A percentile compares a stretch with the other conserved stretches of the same genome.
Evolutionary conservation across 2,888 invertebrate species (phyloP).

Genomic region (Heliconius charithonia): DNA sequence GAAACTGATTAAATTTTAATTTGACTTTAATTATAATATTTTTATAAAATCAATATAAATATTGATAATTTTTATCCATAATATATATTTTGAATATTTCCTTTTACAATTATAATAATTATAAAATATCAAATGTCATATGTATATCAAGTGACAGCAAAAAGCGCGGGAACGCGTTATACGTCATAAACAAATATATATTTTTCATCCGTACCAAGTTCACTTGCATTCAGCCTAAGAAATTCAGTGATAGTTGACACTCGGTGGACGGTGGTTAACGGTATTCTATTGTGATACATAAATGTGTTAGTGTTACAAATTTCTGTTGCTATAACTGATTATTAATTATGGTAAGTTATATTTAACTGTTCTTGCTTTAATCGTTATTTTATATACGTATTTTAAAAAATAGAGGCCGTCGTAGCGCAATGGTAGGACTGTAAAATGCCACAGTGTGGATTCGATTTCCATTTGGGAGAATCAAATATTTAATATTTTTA

Average conservation of each 20-base stretch:
- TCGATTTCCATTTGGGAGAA: no score
- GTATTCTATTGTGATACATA: constrained; percentile 21
- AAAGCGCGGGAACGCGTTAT: constrained; percentile 10
- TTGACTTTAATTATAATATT: no score
- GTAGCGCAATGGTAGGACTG: no score
- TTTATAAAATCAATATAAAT: no score
- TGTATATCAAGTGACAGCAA: not conserved
- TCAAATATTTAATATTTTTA: no score
- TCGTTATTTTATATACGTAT: not conserved
- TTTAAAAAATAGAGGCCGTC: not conserved
- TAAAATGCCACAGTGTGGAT: no score
- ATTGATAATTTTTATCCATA: no score
- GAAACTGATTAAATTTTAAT: not conserved
- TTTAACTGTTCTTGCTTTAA: not conserved
- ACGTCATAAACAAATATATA: not conserved
- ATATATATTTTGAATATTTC: not conserved
- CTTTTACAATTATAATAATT: not conserved
- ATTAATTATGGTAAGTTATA: constrained; percentile 3
- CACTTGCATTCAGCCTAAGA: constrained; percentile 15
- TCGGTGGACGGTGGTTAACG: constrained; percentile 35
- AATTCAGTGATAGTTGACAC: constrained; percentile 39
- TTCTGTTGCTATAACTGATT: constrained; percentile 9
- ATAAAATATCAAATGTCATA: not conserved
- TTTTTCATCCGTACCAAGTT: constrained; percentile 14
- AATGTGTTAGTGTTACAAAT: constrained; percentile 28